Conservation (phyloP, 2,888 invertebrate species). For the Spisula solida region DNA sequence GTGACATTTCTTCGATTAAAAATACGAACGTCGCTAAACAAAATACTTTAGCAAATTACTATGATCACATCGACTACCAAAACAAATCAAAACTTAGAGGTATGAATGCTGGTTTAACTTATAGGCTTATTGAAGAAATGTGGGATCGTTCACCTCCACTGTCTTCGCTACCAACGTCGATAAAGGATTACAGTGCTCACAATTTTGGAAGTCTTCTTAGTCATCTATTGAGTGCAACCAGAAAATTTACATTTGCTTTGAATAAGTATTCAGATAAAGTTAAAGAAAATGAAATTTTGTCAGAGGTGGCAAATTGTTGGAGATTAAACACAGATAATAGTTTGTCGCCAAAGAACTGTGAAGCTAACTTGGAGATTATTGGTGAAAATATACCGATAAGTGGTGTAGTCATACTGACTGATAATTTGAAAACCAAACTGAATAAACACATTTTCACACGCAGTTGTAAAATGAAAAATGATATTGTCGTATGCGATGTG, state of each 20-base stretch:
- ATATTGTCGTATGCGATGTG: constrained; percentile 21
- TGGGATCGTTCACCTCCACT: constrained; percentile 37
- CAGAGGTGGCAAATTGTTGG: constrained; percentile 29
- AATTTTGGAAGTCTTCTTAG: constrained; percentile 1
- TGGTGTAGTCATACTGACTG: constrained; percentile 26
- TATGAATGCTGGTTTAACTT: constrained; percentile 38
- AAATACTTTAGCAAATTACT: constrained; percentile 34
- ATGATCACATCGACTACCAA: constrained; percentile 34
- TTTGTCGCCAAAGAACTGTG: constrained; percentile 24
- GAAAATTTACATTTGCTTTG: constrained; percentile 36
- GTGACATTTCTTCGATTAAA: constrained; percentile 23
- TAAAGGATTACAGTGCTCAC: constrained; percentile 23
- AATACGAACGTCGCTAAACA: constrained; percentile 27
- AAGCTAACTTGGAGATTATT: neutral
- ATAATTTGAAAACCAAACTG: constrained; percentile 12
- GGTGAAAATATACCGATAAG: constrained; percentile 27
- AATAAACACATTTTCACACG: constrained; percentile 15
- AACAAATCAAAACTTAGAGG: constrained; percentile 28
- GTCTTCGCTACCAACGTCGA: constrained; percentile 31
- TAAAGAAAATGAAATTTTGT: constrained; percentile 9
- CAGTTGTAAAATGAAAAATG: constrained; percentile 9
- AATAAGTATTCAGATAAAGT: constrained; percentile 16
- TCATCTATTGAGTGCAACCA: constrained; percentile 7
- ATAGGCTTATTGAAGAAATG: constrained; percentile 40
- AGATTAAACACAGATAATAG: constrained; percentile 34